Base-by-base conservation (phyloP, 2,797 vertebrate species). In the Limnodromus scolopaceus region DNA sequence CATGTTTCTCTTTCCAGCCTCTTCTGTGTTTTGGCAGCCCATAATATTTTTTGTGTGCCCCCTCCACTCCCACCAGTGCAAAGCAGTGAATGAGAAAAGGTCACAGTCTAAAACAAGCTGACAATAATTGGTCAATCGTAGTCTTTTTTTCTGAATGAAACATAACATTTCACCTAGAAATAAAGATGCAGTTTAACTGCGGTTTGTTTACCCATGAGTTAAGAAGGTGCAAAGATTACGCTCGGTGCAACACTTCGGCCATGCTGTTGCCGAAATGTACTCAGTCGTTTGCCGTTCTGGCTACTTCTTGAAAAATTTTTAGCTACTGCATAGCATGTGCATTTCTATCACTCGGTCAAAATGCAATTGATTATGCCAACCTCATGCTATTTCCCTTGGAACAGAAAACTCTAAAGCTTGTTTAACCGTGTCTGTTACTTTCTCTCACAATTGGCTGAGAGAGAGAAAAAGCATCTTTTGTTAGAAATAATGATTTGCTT, bases 401-500 rank as follows among this genome's bases (percentile, higher is more conserved):
- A 84, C 0, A 1, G 54, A 65, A 78, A 96, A 69, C 74, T 78
- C 78, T 84, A 81, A 89, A 87, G 69, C 81, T 71, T 82, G 69
- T 89, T 94, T 68, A 94, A 92, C 58, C n/a, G 71, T 16, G 75
- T 77, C 55, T 82, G 58, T 54, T 1, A 0, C 61, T 94, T 93
- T 93, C 68, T 74, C 69, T 69, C 79, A 77, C 76, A 93, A 92
- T n/a, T 86, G 81, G 49, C 63, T 65, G 75, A 87, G 72, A 70
- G 68, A 46, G 71, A 89, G 54, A 65, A 95, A 89, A 90, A 61
- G 45, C 70, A 57, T 66, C 75, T 90, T 95, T 95, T 96, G 69
- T 94, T 78, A 92, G 60, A 89, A 93, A 95, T 87, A 94, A 91
- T 90, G 65, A 85, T 71, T 87, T 94, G 85, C 85, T 92, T 96